Percentiles rank a stretch among this genome's conserved stretches.
Evolutionary conservation across 2,113 vertebrate species (phyloP).

Genomic region (Stigmatopora argus): DNA sequence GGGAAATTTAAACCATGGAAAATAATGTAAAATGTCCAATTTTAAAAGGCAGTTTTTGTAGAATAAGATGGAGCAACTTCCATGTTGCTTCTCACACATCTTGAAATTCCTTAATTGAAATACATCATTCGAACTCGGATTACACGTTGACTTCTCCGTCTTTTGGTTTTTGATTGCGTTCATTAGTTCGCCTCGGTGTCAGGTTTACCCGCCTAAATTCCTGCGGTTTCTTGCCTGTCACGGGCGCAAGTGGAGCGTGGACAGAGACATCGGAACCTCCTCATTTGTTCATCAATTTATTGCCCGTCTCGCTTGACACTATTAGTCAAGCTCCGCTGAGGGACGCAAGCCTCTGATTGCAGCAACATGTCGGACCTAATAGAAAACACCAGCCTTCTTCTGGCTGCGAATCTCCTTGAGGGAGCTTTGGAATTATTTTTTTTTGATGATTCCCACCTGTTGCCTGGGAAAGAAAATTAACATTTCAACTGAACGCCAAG

Average conservation of each 20-base stretch:
- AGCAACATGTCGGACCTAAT: slow-evolving; percentile 60
- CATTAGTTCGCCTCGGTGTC: background rate
- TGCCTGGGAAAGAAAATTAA: slow-evolving; percentile 21
- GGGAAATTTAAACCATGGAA: no score
- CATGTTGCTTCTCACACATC: background rate
- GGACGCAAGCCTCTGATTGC: slow-evolving; percentile 57
- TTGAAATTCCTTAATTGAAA: no score
- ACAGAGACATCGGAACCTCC: slow-evolving; percentile 32
- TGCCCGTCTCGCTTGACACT: slow-evolving; percentile 59
- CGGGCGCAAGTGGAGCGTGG: slow-evolving; percentile 31
- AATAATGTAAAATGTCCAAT: no score
- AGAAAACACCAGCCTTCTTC: slow-evolving; percentile 44
- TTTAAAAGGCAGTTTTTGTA: background rate
- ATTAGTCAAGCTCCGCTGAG: slow-evolving; percentile 65
- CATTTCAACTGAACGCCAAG: background rate
- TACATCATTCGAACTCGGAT: background rate
- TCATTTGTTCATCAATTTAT: slow-evolving; percentile 54
- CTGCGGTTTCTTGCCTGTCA: slow-evolving; percentile 39
- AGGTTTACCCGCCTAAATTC: slow-evolving; percentile 28
- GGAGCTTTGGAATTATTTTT: slow-evolving; percentile 35
- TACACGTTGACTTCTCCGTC: background rate
- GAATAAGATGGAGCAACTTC: background rate
- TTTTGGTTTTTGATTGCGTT: background rate
- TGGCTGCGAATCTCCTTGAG: slow-evolving; percentile 10
- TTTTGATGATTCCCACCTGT: slow-evolving; percentile 69